Percentiles rank a stretch among this genome's conserved stretches.
phyloP scores from a whole-genome alignment of 1,140 invertebrate genomes.

The Dryas iulia region DNA sequence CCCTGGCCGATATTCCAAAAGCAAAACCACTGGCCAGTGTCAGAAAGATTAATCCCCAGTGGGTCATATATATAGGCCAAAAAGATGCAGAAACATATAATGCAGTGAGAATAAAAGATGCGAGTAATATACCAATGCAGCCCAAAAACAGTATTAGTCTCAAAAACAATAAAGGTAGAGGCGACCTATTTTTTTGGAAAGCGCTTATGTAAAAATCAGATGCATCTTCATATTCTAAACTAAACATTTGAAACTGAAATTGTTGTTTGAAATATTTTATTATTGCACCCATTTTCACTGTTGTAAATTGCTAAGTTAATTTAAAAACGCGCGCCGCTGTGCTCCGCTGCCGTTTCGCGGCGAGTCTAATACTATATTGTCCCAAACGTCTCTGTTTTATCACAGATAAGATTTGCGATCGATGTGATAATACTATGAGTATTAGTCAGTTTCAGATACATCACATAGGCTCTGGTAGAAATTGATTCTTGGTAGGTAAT shows the following conservation, averaged over 20 bases:
- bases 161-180: slow-evolving; percentile 47
- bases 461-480: not conserved
- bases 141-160: slow-evolving; percentile 49
- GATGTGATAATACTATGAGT: slow-evolving; percentile 5
- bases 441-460: not conserved
- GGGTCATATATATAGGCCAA: slow-evolving; percentile 64
- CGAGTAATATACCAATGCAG: slow-evolving; percentile 44
- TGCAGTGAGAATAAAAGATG: slow-evolving; percentile 45
- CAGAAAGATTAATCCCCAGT: slow-evolving; percentile 60
- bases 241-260: slow-evolving; percentile 42
- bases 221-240: slow-evolving; percentile 44
- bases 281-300: slow-evolving; percentile 47
- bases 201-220: slow-evolving; percentile 60
- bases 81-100: not conserved
- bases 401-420: slow-evolving; percentile 37
- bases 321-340: not conserved
- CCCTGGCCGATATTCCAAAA: slow-evolving; percentile 43
- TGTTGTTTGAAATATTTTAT: slow-evolving; percentile 59
- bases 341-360: not conserved
- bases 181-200: slow-evolving; percentile 48
- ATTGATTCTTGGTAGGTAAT: not conserved
- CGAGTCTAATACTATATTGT: slow-evolving; percentile 6
- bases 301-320: not conserved
- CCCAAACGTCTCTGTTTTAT: slow-evolving; percentile 32
- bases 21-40: slow-evolving; percentile 48